A percentile compares a stretch with the other conserved stretches of the same genome.
These are phyloP conservation scores for Cosmopolites sordidus DNA, from an alignment of 2,888 invertebrate species.

Conservation along the genomic window DNA sequence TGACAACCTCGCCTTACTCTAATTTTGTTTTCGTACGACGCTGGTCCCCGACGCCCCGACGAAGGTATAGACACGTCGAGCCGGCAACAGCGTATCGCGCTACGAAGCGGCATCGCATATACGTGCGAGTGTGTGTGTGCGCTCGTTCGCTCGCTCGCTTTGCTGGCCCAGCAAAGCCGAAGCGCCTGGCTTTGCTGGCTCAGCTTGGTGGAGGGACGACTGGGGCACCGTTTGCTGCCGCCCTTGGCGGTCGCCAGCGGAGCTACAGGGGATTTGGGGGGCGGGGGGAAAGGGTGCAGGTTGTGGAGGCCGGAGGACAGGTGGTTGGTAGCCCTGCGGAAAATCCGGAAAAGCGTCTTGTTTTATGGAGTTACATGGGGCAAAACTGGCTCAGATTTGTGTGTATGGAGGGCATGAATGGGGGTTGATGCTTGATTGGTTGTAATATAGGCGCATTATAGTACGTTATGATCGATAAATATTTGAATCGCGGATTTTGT, in stretches of 20 bases:
- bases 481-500: too few species aligned
- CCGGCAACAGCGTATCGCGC: conserved; percentile 18
- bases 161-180: conserved; percentile 16
- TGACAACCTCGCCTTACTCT: conserved; percentile 10
- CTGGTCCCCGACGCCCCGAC: conserved; percentile 42
- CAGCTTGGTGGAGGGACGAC: conserved; percentile 4
- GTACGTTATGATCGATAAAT: too few species aligned
- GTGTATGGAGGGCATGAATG: too few species aligned
- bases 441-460: too few species aligned
- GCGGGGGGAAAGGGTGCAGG: too few species aligned
- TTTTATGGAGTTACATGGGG: conserved; percentile 4
- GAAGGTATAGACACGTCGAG: conserved; percentile 38
- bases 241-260: conserved; percentile 6
- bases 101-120: background rate
- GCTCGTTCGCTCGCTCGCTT: conserved; percentile 2
- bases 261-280: background rate
- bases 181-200: conserved; percentile 9
- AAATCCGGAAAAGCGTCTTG: conserved; percentile 10
- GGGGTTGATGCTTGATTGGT: too few species aligned
- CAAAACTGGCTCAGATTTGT: background rate
- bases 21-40: conserved; percentile 6
- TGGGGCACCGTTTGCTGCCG: conserved; percentile 4
- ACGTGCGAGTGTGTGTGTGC: conserved; percentile 6
- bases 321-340: conserved; percentile 12
- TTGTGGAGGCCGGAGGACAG: conserved; percentile 5